A percentile compares a stretch with the other conserved stretches of the same genome.
Evolutionary conservation across 2,113 vertebrate genomes (phyloP).

Genomic region (Cyanocitta stelleri): DNA sequence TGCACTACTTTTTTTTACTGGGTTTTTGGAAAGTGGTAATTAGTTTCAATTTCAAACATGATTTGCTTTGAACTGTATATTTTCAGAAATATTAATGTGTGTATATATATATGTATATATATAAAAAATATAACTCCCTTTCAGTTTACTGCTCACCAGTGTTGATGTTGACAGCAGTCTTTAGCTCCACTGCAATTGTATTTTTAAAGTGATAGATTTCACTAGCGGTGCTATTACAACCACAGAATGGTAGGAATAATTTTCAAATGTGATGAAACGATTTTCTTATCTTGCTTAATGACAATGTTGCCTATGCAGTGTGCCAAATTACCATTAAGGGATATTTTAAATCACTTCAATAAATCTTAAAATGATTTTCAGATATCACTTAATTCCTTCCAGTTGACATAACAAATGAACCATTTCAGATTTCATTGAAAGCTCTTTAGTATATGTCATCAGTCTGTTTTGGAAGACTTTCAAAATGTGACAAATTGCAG

Average conservation of each 20-base stretch:
- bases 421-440: constrained; percentile 69
- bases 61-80: not conserved
- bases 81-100: not conserved
- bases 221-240: not conserved
- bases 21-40: not conserved
- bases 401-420: constrained; percentile 74
- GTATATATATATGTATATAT: not conserved
- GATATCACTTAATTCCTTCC: constrained; percentile 68
- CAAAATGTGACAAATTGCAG: constrained; percentile 65
- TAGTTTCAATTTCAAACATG: not conserved
- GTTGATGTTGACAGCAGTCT: not conserved
- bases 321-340: constrained; percentile 63
- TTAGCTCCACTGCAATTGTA: not conserved
- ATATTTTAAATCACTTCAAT: constrained; percentile 69
- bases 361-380: constrained; percentile 71
- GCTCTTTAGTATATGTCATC: constrained; percentile 68
- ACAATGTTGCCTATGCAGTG: constrained; percentile 38
- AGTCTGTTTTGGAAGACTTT: constrained; percentile 64
- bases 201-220: constrained; percentile 42
- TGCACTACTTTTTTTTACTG: not conserved
- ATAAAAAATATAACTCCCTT: not conserved
- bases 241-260: constrained; percentile 38
- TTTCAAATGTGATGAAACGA: constrained; percentile 45
- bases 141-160: not conserved
- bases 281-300: constrained; percentile 61